Percentiles rank a stretch among this genome's conserved stretches.
These are phyloP conservation scores for Glomeris maerens DNA, from an alignment of 1,140 invertebrate genomes.

Conservation along the genomic window DNA sequence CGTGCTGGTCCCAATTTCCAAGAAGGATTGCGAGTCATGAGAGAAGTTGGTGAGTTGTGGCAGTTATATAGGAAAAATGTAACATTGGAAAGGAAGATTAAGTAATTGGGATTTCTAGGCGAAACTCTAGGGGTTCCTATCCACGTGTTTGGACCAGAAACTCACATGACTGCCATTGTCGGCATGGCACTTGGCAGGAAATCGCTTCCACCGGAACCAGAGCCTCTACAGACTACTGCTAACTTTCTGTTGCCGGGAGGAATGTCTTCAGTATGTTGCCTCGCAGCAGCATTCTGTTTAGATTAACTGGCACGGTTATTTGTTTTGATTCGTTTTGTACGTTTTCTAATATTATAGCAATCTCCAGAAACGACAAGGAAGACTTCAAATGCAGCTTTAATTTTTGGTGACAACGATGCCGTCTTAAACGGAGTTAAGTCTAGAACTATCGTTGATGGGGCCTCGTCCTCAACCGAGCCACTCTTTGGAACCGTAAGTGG, in stretches of 20 bases:
- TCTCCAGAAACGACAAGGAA: too few relatives aligned
- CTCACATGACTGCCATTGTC: slow-evolving; percentile 98
- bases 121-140: slow-evolving; percentile 80
- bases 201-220: slow-evolving; percentile 55
- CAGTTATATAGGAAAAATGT: background rate
- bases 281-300: too few relatives aligned
- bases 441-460: too few relatives aligned
- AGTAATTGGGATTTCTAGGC: too few relatives aligned
- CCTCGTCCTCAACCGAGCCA: too few relatives aligned
- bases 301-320: too few relatives aligned
- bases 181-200: slow-evolving; percentile 90
- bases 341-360: too few relatives aligned
- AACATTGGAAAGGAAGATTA: background rate
- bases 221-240: slow-evolving; percentile 62
- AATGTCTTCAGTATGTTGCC: slow-evolving; percentile 31
- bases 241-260: slow-evolving; percentile 84
- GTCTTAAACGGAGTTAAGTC: too few relatives aligned
- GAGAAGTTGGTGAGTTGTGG: slow-evolving; percentile 35
- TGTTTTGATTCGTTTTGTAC: too few relatives aligned
- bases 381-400: too few relatives aligned
- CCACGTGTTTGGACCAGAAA: slow-evolving; percentile 93
- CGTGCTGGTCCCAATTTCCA: slow-evolving; percentile 98
- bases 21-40: slow-evolving; percentile 62
- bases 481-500: too few relatives aligned
- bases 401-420: too few relatives aligned